Evolutionary conservation across 1,140 invertebrate species (phyloP).

Genomic region (Magallana gigas): DNA sequence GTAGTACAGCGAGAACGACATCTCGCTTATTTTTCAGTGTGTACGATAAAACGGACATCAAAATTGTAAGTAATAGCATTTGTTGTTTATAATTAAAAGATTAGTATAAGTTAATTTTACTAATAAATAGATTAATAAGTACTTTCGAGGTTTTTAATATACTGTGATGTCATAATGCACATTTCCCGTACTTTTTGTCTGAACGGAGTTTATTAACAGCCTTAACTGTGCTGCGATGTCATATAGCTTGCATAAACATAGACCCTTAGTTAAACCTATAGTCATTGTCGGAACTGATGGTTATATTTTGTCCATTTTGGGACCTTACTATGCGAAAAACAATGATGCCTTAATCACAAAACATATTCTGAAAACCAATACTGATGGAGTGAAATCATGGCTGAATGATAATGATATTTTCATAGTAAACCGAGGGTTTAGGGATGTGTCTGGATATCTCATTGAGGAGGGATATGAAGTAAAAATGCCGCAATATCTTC

Average conservation of each 20-base stretch:
- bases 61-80: too few relatives aligned
- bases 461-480: slow-evolving; percentile 12
- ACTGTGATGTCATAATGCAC: too few relatives aligned
- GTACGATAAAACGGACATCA: too few relatives aligned
- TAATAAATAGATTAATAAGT: too few relatives aligned
- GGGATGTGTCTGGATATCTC: slow-evolving; percentile 28
- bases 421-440: slow-evolving; percentile 44
- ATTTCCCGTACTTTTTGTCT: too few relatives aligned
- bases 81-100: too few relatives aligned
- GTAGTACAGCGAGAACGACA: too few relatives aligned
- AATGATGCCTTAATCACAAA: slow-evolving; percentile 16
- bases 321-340: slow-evolving; percentile 38
- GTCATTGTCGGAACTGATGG: slow-evolving; percentile 40
- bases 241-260: slow-evolving; percentile 43
- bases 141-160: too few relatives aligned
- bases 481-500: slow-evolving; percentile 32
- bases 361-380: slow-evolving; percentile 39
- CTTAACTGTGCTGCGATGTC: too few relatives aligned
- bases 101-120: too few relatives aligned
- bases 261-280: slow-evolving; percentile 41
- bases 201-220: too few relatives aligned
- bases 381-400: slow-evolving; percentile 19
- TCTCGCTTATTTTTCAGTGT: too few relatives aligned
- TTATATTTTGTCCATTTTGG: slow-evolving; percentile 39
- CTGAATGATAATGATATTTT: slow-evolving; percentile 30